Base-by-base conservation (phyloP, 2,797 vertebrate genomes). In the Chrysocyon brachyurus region DNA sequence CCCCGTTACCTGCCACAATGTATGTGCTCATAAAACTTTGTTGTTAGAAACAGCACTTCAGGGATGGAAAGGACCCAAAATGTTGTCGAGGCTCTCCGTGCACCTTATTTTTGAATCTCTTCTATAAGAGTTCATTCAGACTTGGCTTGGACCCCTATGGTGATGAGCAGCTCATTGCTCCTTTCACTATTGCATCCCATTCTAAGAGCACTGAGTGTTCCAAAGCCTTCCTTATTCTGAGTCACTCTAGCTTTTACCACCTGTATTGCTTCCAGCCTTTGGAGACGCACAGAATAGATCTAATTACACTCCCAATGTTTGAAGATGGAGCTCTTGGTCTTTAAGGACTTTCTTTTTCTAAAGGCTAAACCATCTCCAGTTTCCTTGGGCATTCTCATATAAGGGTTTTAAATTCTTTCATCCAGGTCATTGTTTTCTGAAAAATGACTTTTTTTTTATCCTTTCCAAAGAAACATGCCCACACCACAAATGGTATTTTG, bases 281-380 rank as follows among this genome's bases (percentile, higher is more conserved):
- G 8, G 96, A 92, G 93, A 94, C 72, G 90, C 31, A 72, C 8
- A 89, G 72, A 78, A 97, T 68, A 89, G 90, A 77, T 97, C 90
- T 97, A 97, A 97, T 97, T 96, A 92, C 63, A 57, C 68, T 96
- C 64, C 14, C 31, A 33, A 56, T 94, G 81, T 96, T 96, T 91
- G 78, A 94, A 96, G 96, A 97, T 84, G 77, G 94, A 46, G 46
- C 96, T 96, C 97, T 73, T 96, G 96, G 94, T 97, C 90, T 97
- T 96, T 73, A 91, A 93, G 85, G 82, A 92, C 75, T 90, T 97
- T 94, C 81, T 97, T 97, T 97, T 96, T 72, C 94, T 96, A 94
- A 94, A 83, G 46, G 36, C 66, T 56, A 92, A 90, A 91, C 59
- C 56, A 90, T 92, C 93, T 97, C 57, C 70, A 92, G 70, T 96